Conservation (phyloP, 2,113 vertebrate genomes). For the Gymnogyps californianus region DNA sequence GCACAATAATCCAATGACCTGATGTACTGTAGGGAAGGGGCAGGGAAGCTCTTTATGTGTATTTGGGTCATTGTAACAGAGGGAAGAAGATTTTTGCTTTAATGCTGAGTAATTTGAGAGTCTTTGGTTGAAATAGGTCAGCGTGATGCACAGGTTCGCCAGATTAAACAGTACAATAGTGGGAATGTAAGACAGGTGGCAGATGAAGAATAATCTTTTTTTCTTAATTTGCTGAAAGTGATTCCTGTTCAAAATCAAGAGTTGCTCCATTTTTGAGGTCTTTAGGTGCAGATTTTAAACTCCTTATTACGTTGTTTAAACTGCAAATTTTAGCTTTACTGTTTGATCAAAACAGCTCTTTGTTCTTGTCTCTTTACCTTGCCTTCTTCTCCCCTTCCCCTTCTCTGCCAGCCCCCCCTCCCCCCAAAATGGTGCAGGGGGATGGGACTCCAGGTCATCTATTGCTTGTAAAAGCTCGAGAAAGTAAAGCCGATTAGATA, state of each 20-base stretch:
- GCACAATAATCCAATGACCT: neutral
- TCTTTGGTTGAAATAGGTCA: constrained; percentile 26
- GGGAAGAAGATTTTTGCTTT: neutral
- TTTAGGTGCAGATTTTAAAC: neutral
- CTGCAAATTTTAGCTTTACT: neutral
- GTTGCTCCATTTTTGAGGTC: neutral
- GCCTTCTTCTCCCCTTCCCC: neutral
- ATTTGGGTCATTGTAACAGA: constrained; percentile 27
- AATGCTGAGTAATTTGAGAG: constrained; percentile 42
- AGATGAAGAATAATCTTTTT: constrained; percentile 23
- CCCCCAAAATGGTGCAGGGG: neutral
- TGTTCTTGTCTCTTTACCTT: neutral
- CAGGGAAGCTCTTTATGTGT: neutral
- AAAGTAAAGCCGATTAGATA: constrained; percentile 46
- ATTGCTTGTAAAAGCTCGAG: neutral
- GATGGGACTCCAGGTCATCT: neutral
- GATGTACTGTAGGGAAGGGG: neutral
- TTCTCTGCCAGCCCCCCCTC: neutral
- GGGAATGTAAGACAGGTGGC: neutral
- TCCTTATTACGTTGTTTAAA: neutral
- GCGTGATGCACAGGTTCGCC: neutral
- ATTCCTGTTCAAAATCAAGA: neutral
- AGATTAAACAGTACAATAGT: neutral
- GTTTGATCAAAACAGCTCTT: neutral
- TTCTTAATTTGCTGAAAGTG: neutral